Percentiles rank a stretch among this genome's conserved stretches.
Conservation (phyloP, 2,113 vertebrate genomes). For the Brachyhypopomus occidentalis region DNA sequence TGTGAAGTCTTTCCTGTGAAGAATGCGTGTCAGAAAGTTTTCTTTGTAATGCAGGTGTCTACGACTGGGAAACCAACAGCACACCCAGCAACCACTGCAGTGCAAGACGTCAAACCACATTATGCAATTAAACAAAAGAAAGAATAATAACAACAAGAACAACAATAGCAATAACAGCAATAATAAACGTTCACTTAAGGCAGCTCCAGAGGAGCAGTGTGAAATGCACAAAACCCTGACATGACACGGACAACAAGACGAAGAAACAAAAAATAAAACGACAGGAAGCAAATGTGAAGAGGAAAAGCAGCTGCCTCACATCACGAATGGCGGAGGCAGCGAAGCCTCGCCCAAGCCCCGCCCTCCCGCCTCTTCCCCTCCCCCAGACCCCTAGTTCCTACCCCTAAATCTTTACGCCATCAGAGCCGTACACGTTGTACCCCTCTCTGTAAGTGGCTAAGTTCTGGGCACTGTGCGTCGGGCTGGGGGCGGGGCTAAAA, state of each 20-base stretch:
- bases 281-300: not conserved
- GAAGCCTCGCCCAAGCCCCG: too few species aligned
- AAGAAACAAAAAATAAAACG: conserved; percentile 28
- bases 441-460: conserved; percentile 99
- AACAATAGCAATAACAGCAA: conserved; percentile 64
- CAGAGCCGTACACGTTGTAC: conserved; percentile 99
- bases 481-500: conserved; percentile 96
- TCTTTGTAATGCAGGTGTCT: conserved; percentile 92
- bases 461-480: conserved; percentile 99
- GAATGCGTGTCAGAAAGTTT: not conserved
- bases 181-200: conserved; percentile 30
- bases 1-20: not conserved
- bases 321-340: conserved; percentile 8
- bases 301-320: conserved; percentile 54
- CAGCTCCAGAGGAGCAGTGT: not conserved
- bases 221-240: not conserved
- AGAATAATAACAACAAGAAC: conserved; percentile 37
- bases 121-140: conserved; percentile 15
- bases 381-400: conserved; percentile 77
- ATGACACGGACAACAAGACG: not conserved
- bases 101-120: conserved; percentile 77
- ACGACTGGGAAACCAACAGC: conserved; percentile 72
- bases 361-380: not conserved
- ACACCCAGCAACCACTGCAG: conserved; percentile 88
- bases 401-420: conserved; percentile 99